phyloP scores from a whole-genome alignment of 1,140 invertebrate species.

The Trichonephila inaurata region DNA sequence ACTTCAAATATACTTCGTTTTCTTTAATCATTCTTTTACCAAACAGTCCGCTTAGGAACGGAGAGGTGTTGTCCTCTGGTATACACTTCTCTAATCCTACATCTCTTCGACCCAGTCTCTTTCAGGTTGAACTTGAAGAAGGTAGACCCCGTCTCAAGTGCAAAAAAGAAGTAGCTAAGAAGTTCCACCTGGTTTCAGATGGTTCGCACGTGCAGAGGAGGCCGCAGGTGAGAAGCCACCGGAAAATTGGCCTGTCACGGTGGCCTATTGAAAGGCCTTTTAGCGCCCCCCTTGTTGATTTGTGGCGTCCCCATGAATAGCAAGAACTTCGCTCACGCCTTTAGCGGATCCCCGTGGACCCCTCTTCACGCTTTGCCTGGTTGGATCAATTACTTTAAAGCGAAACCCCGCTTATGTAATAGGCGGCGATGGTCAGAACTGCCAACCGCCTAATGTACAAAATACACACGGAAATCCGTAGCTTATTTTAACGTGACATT shows the following conservation, averaged over 20 bases:
- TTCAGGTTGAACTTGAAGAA: background rate
- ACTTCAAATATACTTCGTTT: background rate
- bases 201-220: constrained; percentile 52
- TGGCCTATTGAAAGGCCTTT: constrained; percentile 62
- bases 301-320: constrained; percentile 50
- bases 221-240: constrained; percentile 69
- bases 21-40: background rate
- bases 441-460: constrained; percentile 41
- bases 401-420: constrained; percentile 53
- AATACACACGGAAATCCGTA: constrained; percentile 63
- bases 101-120: background rate
- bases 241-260: constrained; percentile 71
- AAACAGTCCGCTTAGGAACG: background rate
- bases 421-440: constrained; percentile 11
- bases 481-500: constrained; percentile 57
- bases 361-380: constrained; percentile 49
- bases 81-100: background rate
- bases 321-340: constrained; percentile 50
- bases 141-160: background rate
- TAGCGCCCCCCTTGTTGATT: constrained; percentile 65
- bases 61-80: background rate
- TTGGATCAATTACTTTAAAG: constrained; percentile 56
- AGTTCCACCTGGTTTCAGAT: constrained; percentile 62
- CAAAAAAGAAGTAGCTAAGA: background rate
- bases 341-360: background rate